Evolutionary conservation across 2,888 invertebrate species (phyloP).

Genomic region (Apoderus coryli): DNA sequence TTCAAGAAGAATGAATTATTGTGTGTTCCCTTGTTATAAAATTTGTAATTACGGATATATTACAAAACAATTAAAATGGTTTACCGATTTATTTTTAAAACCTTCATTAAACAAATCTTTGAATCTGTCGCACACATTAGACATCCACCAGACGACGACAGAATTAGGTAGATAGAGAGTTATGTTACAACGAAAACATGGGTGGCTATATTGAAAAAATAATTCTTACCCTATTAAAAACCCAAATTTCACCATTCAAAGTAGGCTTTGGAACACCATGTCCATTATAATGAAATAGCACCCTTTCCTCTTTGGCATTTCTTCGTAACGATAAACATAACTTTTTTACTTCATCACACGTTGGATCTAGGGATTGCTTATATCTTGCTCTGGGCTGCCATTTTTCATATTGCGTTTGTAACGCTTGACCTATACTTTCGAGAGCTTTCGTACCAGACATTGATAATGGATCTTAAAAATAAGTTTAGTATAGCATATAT

Average conservation of each 20-base stretch:
- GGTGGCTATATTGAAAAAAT: too few relatives aligned
- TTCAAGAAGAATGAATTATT: too few relatives aligned
- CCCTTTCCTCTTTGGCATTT: slow-evolving; percentile 96
- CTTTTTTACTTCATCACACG: slow-evolving; percentile 95
- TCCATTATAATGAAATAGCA: slow-evolving; percentile 98
- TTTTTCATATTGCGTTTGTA: slow-evolving; percentile 94
- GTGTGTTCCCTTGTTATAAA: too few relatives aligned
- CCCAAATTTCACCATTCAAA: slow-evolving; percentile 97
- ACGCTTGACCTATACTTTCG: slow-evolving; percentile 77
- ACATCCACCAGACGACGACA: too few relatives aligned
- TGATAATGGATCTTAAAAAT: slow-evolving; percentile 60
- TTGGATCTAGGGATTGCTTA: slow-evolving; percentile 94
- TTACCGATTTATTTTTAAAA: too few relatives aligned
- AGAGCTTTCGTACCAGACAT: slow-evolving; percentile 83
- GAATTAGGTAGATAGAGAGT: too few relatives aligned
- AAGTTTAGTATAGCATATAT: too few relatives aligned
- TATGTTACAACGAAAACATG: slow-evolving; percentile 4
- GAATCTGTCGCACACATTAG: too few relatives aligned
- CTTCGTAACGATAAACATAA: slow-evolving; percentile 84
- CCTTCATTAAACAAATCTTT: too few relatives aligned
- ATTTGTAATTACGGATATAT: too few relatives aligned
- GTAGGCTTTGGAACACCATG: slow-evolving; percentile 99
- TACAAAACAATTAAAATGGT: too few relatives aligned
- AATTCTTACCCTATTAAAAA: slow-evolving; percentile 86
- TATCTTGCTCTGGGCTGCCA: slow-evolving; percentile 98